Base-by-base conservation (phyloP, 1,140 invertebrate species). In the Mya arenaria region DNA sequence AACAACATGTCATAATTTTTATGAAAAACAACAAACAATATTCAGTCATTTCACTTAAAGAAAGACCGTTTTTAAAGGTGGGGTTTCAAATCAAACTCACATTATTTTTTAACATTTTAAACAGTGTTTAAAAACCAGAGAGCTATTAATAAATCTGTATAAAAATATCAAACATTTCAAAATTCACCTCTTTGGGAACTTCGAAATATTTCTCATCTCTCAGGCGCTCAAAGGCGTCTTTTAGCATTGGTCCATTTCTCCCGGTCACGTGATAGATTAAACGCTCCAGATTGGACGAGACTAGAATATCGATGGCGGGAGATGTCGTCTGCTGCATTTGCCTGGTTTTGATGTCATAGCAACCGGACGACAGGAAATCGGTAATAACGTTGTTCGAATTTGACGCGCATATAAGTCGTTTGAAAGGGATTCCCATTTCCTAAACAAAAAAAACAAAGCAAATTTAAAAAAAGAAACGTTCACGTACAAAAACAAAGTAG, bases 231-330 rank as follows among this genome's bases (percentile, higher is more conserved):
- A 87, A 92, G 19, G 85, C 86, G 10, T 79, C 30, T 3, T 52
- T 66, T 0, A 89, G 84, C 10, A 84, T 52, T 10, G 32, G 17
- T 39, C 78, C 13, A 34, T 88, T 58, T 60, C 86, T 63, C 23
- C 73, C 84, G 15, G 86, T 83, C 36, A 86, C 52, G 72, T 88
- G 84, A 63, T 90, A 90, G 13, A 92, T 30, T 32, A 86, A 87
- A 25, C 91, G 81, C 77, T 92, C 91, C 19, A 92, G 83, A 63
- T 92, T 92, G 4, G 91, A 92, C 5, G 90, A 90, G 37, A 88
- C 87, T 55, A 92, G 83, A 39, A 92, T 92, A 77, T 92, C 91
- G 66, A 92, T 91, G 66, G 90, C 89, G 15, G 91, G 91, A 17
- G 90, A 91, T 0, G 72, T 77, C 5, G 90, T 91, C 58, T 72